Evolutionary conservation across 2,797 vertebrate genomes (phyloP).

Genomic region (Takifugu ocellatus): DNA sequence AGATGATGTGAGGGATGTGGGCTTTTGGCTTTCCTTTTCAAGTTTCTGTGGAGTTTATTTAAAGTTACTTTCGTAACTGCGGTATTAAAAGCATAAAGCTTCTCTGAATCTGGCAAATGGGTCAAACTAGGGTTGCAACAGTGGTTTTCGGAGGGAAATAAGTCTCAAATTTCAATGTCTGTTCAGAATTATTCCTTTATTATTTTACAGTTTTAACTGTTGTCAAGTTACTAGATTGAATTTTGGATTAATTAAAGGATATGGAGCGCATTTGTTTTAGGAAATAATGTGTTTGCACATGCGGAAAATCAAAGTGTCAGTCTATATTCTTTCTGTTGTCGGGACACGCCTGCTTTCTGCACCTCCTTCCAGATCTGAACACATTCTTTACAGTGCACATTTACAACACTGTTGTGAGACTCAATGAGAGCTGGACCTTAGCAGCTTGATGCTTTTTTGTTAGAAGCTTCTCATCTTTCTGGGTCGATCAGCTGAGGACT

Average conservation of each 20-base stretch:
- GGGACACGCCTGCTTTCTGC: neutral
- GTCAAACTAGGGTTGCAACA: neutral
- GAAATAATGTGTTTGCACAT: too few relatives aligned
- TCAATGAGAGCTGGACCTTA: neutral
- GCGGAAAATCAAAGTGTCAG: too few relatives aligned
- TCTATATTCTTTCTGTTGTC: neutral
- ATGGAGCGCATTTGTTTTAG: too few relatives aligned
- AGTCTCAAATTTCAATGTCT: too few relatives aligned
- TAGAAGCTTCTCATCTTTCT: too few relatives aligned
- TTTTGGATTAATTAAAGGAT: too few relatives aligned
- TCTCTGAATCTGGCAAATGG: neutral
- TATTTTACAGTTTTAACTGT: too few relatives aligned
- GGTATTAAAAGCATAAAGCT: too few relatives aligned
- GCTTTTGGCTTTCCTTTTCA: neutral
- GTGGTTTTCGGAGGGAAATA: too few relatives aligned
- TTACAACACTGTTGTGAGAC: neutral
- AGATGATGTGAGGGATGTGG: neutral
- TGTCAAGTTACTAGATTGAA: too few relatives aligned
- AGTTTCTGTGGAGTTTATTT: neutral
- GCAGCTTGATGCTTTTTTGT: neutral
- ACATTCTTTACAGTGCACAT: slow-evolving; percentile 4
- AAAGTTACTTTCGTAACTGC: neutral
- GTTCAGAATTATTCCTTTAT: too few relatives aligned
- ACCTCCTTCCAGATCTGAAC: neutral
- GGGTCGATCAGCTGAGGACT: too few relatives aligned